Percentiles rank a stretch among this genome's conserved stretches.
Conservation (phyloP, 2,797 vertebrate genomes). For the Sciurus carolinensis region DNA sequence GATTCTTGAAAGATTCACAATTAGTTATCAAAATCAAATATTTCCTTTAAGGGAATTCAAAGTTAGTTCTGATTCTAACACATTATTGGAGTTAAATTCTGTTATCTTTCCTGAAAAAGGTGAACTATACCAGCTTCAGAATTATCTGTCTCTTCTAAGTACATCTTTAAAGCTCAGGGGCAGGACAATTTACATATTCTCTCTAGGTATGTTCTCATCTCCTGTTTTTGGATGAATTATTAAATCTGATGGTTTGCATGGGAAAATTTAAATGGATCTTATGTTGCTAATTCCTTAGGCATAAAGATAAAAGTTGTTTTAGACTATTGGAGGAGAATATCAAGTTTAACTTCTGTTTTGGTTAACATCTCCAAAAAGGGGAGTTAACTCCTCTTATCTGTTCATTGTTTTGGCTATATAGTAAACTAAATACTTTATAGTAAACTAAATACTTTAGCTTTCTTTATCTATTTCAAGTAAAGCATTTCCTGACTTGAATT, state of each 20-base stretch:
- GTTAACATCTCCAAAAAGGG: background rate
- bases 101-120: constrained; percentile 4
- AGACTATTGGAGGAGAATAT: background rate
- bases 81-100: background rate
- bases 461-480: background rate
- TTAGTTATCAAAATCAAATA: constrained; percentile 49
- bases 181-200: background rate
- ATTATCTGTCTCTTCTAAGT: background rate
- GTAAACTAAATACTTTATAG: background rate
- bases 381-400: background rate
- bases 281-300: background rate
- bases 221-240: background rate
- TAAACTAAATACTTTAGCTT: background rate
- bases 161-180: background rate
- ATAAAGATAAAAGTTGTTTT: background rate
- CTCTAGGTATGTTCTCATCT: background rate
- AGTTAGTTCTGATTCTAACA: background rate
- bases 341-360: background rate
- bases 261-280: background rate
- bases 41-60: constrained; percentile 33
- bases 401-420: background rate
- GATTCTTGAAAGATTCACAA: constrained; percentile 37
- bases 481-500: constrained; percentile 12
- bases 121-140: background rate
- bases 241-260: background rate